A percentile compares a stretch with the other conserved stretches of the same genome.
These are phyloP conservation scores for Tetanocera ferruginea DNA, from an alignment of 2,888 invertebrate species.

Conservation along the genomic window DNA sequence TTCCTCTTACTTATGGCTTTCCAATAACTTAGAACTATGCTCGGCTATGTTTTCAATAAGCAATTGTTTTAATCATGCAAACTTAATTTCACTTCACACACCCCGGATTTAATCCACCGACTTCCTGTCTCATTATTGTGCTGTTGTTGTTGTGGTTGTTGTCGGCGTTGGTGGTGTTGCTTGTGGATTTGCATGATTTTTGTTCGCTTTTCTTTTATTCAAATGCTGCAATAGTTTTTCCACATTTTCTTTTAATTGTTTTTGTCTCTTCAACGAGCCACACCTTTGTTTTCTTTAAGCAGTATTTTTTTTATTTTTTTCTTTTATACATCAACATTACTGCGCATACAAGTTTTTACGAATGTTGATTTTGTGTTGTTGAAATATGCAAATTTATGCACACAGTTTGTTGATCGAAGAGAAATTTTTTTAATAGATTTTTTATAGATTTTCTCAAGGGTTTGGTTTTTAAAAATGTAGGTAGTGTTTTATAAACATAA, in stretches of 20 bases:
- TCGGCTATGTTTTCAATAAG: neutral
- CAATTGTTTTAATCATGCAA: neutral
- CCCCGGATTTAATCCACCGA: neutral
- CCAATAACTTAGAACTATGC: conserved; percentile 4
- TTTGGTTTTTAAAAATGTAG: neutral
- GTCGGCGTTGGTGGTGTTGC: neutral
- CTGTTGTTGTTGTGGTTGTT: neutral
- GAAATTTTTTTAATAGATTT: neutral
- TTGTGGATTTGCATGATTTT: conserved; percentile 37
- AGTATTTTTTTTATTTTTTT: conserved; percentile 6
- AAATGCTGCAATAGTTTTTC: conserved; percentile 29
- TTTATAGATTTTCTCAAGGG: neutral
- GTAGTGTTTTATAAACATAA: neutral
- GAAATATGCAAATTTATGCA: conserved; percentile 27
- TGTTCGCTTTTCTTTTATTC: conserved; percentile 18
- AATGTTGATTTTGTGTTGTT: conserved; percentile 23
- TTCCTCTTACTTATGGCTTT: conserved; percentile 3
- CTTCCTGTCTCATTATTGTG: neutral
- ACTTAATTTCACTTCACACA: neutral
- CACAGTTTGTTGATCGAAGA: neutral
- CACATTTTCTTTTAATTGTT: conserved; percentile 37
- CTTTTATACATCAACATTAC: conserved; percentile 6
- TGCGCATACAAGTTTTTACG: conserved; percentile 1
- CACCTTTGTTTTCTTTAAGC: conserved; percentile 31
- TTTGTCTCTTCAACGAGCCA: conserved; percentile 35